A percentile compares a stretch with the other conserved stretches of the same genome.
Conservation (phyloP, 2,888 invertebrate genomes). For the Ectemnius cavifrons region DNA sequence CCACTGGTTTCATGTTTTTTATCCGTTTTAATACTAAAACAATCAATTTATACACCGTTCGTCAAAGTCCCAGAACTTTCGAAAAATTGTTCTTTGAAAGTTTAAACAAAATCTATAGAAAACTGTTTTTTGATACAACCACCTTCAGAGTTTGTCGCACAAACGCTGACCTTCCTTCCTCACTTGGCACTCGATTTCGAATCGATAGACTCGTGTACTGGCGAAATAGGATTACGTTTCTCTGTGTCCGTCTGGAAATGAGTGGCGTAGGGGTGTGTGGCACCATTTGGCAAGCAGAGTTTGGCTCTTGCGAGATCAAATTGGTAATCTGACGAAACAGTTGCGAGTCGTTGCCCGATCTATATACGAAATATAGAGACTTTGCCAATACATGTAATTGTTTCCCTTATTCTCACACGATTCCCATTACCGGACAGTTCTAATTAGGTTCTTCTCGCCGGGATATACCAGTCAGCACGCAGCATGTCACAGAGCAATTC, state of each 20-base stretch:
- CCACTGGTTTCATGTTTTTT: no score
- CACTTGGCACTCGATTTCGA: conserved; percentile 47
- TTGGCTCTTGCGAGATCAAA: conserved; percentile 59
- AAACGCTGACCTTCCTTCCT: conserved; percentile 10
- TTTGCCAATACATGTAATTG: conserved; percentile 38
- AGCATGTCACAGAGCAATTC: not conserved
- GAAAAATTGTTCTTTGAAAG: no score
- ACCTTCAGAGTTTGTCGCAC: not conserved
- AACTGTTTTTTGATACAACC: no score
- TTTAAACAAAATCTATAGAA: no score
- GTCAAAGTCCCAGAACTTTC: no score
- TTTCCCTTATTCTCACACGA: not conserved
- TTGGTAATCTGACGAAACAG: conserved; percentile 56
- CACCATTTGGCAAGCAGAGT: conserved; percentile 55
- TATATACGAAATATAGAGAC: conserved; percentile 34
- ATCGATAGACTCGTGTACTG: conserved; percentile 45
- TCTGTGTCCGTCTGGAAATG: conserved; percentile 18
- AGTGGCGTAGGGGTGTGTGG: conserved; percentile 19
- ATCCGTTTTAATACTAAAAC: no score
- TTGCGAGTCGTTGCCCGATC: conserved; percentile 21
- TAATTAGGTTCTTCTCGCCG: no score
- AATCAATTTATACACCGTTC: no score
- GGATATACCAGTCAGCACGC: no score
- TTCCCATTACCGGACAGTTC: no score
- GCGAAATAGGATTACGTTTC: conserved; percentile 50